phyloP scores from a whole-genome alignment of 2,113 vertebrate species.

The Aramus guarauna region DNA sequence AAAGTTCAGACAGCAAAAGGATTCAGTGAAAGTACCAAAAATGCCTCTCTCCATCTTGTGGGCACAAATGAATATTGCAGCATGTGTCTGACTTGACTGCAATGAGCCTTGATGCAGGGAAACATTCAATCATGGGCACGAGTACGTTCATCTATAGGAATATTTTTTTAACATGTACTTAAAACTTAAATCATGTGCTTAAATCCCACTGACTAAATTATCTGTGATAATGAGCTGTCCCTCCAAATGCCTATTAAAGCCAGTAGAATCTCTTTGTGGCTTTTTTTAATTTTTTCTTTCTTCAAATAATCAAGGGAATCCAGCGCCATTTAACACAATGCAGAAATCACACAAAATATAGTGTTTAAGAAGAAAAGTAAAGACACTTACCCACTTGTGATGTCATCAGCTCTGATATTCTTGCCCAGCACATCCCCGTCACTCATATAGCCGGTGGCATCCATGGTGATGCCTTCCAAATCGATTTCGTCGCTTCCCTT shows the following conservation, averaged over 20 bases:
- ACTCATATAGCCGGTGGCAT: conserved; percentile 94
- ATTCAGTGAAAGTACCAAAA: fast-evolving
- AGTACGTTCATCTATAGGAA: not conserved
- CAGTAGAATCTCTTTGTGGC: fast-evolving
- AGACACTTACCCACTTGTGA: conserved; percentile 89
- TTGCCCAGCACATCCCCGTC: conserved; percentile 95
- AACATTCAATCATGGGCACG: fast-evolving
- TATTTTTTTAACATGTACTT: not conserved
- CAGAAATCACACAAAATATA: fast-evolving
- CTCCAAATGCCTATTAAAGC: not conserved
- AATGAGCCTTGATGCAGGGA: fast-evolving
- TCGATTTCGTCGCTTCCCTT: conserved; percentile 80
- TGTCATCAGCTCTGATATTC: conserved; percentile 88
- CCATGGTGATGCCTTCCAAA: conserved; percentile 82
- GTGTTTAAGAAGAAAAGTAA: not conserved
- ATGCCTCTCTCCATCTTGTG: conserved; percentile 61
- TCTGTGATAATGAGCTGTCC: not conserved
- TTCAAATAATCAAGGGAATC: fast-evolving
- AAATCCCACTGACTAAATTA: not conserved
- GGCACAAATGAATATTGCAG: not conserved
- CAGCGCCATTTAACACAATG: fast-evolving
- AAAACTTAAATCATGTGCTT: not conserved
- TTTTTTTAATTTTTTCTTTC: no score
- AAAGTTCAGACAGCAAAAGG: no score
- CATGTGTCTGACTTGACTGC: not conserved